Evolutionary conservation across 2,113 vertebrate species (phyloP).

Genomic region (Epinephelus lanceolatus): DNA sequence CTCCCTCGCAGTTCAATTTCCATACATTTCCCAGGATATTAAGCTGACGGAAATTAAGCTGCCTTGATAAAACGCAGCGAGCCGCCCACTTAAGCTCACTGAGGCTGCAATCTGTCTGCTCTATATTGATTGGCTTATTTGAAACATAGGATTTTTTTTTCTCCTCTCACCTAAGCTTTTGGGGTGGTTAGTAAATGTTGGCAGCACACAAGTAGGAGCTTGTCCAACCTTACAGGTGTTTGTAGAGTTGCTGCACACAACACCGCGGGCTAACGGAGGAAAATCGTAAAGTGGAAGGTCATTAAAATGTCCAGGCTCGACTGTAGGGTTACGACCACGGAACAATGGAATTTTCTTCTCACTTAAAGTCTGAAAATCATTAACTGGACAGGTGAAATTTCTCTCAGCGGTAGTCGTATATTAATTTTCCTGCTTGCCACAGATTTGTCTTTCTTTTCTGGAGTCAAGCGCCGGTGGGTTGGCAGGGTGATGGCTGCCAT

Average conservation of each 20-base stretch:
- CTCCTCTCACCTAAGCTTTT: constrained; percentile 43
- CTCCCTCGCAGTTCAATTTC: constrained; percentile 77
- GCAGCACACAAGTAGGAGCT: constrained; percentile 19
- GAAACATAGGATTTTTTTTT: constrained; percentile 51
- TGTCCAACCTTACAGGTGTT: constrained; percentile 44
- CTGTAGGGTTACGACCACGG: neutral
- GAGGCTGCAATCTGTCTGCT: constrained; percentile 58
- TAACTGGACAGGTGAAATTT: constrained; percentile 56
- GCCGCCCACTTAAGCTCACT: constrained; percentile 66
- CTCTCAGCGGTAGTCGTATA: constrained; percentile 35
- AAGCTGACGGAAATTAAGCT: constrained; percentile 79
- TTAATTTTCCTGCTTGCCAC: constrained; percentile 44
- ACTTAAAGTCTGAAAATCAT: constrained; percentile 50
- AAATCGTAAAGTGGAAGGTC: constrained; percentile 27
- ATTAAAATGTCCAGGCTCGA: constrained; percentile 27
- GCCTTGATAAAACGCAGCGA: constrained; percentile 75
- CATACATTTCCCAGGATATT: constrained; percentile 80
- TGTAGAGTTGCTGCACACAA: constrained; percentile 4
- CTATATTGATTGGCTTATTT: constrained; percentile 70
- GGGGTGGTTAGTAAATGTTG: constrained; percentile 33
- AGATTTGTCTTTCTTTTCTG: constrained; percentile 48
- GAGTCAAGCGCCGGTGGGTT: constrained; percentile 39
- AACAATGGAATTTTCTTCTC: constrained; percentile 49
- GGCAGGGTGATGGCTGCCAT: constrained; percentile 69
- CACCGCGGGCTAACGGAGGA: neutral